A percentile compares a stretch with the other conserved stretches of the same genome.
phyloP scores from a whole-genome alignment of 2,888 invertebrate species.

The Coenonympha glycerion region DNA sequence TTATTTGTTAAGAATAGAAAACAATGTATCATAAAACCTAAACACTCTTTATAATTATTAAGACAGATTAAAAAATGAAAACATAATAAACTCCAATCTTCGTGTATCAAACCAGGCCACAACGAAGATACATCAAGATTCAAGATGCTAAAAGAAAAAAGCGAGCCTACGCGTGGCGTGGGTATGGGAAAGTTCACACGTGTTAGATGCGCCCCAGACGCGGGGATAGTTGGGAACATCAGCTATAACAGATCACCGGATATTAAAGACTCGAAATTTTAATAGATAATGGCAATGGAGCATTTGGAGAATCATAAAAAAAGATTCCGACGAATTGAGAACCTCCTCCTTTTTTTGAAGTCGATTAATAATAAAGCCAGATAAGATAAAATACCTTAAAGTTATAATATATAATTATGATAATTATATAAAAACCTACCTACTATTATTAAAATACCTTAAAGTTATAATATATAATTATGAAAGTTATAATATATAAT shows the following conservation, averaged over 20 bases:
- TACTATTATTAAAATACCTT: no score
- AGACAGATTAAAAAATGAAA: conserved; percentile 11
- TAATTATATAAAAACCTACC: no score
- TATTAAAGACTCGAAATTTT: conserved; percentile 5
- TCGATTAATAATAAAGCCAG: no score
- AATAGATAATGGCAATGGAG: neutral
- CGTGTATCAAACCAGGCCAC: conserved; percentile 28
- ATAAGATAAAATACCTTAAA: no score
- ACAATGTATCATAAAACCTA: neutral
- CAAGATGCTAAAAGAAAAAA: conserved; percentile 50
- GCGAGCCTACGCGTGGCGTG: conserved; percentile 63
- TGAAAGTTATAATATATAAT: no score
- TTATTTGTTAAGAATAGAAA: no score
- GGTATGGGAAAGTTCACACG: conserved; percentile 76
- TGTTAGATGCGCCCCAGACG: conserved; percentile 46
- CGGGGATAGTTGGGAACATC: conserved; percentile 23
- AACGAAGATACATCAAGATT: conserved; percentile 30
- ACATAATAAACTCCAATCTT: conserved; percentile 25
- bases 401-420: no score
- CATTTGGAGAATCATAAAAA: no score
- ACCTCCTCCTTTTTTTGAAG: no score
- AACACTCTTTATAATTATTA: neutral
- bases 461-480: no score
- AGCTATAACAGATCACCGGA: conserved; percentile 30
- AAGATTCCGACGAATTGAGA: no score